Conservation (phyloP, 1,140 invertebrate species). For the Cheumatopsyche charites region DNA sequence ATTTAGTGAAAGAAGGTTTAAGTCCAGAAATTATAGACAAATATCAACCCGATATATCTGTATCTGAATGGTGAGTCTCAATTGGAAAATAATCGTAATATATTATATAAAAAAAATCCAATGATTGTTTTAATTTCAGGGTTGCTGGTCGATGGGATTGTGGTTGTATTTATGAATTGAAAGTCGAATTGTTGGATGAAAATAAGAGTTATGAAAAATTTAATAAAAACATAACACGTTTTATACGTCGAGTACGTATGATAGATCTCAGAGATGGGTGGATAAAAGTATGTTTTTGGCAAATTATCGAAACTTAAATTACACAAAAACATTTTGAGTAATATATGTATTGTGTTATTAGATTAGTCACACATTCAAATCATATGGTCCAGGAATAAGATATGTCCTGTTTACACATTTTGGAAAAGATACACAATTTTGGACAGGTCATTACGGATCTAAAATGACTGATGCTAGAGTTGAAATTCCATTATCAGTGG, state of each 20-base stretch:
- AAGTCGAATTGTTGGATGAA: slow-evolving; percentile 37
- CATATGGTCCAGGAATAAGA: slow-evolving; percentile 50
- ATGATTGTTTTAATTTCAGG: slow-evolving; percentile 45
- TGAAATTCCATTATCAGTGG: background rate
- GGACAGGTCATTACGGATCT: slow-evolving; percentile 71
- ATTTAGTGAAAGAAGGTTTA: slow-evolving; percentile 48
- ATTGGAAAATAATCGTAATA: no score
- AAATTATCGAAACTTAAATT: no score
- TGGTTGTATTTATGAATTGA: slow-evolving; percentile 50
- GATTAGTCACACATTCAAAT: slow-evolving; percentile 50
- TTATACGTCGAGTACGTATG: no score
- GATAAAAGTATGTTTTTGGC: no score
- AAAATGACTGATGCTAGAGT: slow-evolving; percentile 65
- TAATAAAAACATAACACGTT: background rate
- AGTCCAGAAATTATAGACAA: slow-evolving; percentile 50
- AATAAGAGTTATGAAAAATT: slow-evolving; percentile 27
- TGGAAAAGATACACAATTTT: slow-evolving; percentile 66
- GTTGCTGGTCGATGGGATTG: slow-evolving; percentile 54
- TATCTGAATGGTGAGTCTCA: slow-evolving; percentile 54
- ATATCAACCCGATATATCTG: slow-evolving; percentile 51
- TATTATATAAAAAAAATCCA: no score
- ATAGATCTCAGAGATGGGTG: no score
- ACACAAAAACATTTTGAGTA: background rate
- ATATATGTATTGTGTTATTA: slow-evolving; percentile 33
- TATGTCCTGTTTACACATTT: slow-evolving; percentile 55